Evolutionary conservation across 2,888 invertebrate species (phyloP).

Genomic region (Campoplex capitator): DNA sequence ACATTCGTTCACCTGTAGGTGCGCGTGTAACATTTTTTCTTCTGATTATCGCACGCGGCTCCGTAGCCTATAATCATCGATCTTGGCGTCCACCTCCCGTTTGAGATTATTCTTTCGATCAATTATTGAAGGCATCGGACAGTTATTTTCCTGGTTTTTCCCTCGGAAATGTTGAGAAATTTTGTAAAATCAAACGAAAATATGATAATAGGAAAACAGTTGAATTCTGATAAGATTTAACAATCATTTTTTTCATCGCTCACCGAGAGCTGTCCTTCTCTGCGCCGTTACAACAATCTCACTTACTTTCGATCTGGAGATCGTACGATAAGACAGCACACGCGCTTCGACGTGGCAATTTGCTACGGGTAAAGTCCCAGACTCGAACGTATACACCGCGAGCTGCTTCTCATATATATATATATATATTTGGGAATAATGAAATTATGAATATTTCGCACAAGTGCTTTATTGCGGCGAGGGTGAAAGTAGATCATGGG

Average conservation of each 20-base stretch:
- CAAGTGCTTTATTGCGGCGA: constrained; percentile 32
- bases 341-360: constrained; percentile 15
- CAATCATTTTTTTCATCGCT: background rate
- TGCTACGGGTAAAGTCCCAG: background rate
- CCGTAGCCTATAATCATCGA: background rate
- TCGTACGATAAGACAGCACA: constrained; percentile 13
- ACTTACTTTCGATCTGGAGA: constrained; percentile 47
- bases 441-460: constrained; percentile 54
- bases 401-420: constrained; percentile 5
- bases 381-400: background rate
- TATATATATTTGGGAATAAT: constrained; percentile 37
- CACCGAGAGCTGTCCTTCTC: background rate
- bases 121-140: background rate
- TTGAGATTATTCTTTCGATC: background rate
- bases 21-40: background rate
- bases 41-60: background rate
- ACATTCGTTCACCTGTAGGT: background rate
- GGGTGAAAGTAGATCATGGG: constrained; percentile 64
- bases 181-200: no score
- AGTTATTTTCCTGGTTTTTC: no score
- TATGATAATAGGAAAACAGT: background rate
- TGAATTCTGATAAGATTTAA: background rate
- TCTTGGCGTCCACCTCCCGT: background rate
- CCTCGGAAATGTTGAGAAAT: no score
- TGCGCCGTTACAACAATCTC: constrained; percentile 33